A percentile compares a stretch with the other conserved stretches of the same genome.
These are phyloP conservation scores for Diarsia dahlii DNA, from an alignment of 2,888 invertebrate species.

Conservation along the genomic window DNA sequence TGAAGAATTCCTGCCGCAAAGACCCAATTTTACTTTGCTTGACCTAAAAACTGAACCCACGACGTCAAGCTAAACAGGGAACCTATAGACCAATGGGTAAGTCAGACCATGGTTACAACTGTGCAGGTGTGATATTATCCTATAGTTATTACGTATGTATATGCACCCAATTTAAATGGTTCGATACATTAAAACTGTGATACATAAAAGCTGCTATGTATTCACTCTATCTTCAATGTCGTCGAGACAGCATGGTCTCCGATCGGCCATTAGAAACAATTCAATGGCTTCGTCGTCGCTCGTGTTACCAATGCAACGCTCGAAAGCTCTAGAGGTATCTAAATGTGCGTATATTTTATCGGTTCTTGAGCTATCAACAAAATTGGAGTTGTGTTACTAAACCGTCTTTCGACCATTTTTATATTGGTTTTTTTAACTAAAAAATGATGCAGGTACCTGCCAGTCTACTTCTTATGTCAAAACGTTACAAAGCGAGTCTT, in stretches of 20 bases:
- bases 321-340: not conserved
- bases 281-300: conserved; percentile 26
- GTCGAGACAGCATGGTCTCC: conserved; percentile 5
- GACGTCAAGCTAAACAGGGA: not conserved
- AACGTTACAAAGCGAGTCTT: too few species aligned
- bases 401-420: not conserved
- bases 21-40: not conserved
- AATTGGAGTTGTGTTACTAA: not conserved
- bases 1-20: not conserved
- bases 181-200: not conserved
- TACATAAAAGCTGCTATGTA: not conserved
- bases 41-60: not conserved
- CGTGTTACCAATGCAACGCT: conserved; percentile 33
- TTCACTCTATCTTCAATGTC: not conserved
- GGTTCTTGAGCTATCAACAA: not conserved
- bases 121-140: not conserved
- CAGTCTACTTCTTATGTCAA: too few species aligned
- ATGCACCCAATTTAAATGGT: not conserved
- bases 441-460: too few species aligned
- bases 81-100: not conserved
- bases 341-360: not conserved
- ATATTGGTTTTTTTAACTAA: too few species aligned
- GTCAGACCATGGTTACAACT: not conserved
- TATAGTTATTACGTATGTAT: not conserved
- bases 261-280: conserved; percentile 48